These are phyloP conservation scores for Brachyopa scutellaris DNA, from an alignment of 2,888 invertebrate species.

Conservation along the genomic window DNA sequence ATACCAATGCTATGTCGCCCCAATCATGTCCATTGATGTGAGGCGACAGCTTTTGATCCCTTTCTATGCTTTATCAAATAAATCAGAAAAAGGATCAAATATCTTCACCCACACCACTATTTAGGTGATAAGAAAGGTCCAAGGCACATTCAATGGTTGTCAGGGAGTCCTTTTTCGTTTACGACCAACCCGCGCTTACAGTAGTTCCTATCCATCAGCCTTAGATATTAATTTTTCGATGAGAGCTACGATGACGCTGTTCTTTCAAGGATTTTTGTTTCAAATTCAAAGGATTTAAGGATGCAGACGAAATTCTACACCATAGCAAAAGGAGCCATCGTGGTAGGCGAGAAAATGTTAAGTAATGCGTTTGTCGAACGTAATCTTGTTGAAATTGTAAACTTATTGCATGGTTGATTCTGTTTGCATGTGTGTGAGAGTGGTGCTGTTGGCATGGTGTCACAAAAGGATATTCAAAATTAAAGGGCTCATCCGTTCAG, in stretches of 20 bases:
- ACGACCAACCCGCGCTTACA: neutral
- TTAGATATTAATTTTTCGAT: slow-evolving; percentile 9
- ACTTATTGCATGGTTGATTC: slow-evolving; percentile 71
- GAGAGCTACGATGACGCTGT: slow-evolving; percentile 10
- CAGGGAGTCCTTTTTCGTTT: slow-evolving; percentile 23
- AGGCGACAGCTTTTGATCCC: slow-evolving; percentile 56
- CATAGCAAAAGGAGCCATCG: neutral
- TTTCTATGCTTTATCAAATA: slow-evolving; percentile 53
- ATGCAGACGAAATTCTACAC: slow-evolving; percentile 66
- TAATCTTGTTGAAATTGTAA: slow-evolving; percentile 70
- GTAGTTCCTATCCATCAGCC: slow-evolving; percentile 31
- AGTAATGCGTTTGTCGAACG: slow-evolving; percentile 54
- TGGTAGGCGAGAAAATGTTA: slow-evolving; percentile 47
- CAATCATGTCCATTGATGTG: slow-evolving; percentile 45
- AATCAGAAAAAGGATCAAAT: slow-evolving; percentile 65
- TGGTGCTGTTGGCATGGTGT: neutral
- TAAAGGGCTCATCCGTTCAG: slow-evolving; percentile 50
- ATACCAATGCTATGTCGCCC: neutral
- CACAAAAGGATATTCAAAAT: slow-evolving; percentile 68
- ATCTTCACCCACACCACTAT: neutral
- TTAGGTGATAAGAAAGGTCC: slow-evolving; percentile 39
- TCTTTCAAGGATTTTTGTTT: slow-evolving; percentile 56
- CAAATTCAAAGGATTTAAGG: slow-evolving; percentile 52
- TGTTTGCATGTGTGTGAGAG: slow-evolving; percentile 28
- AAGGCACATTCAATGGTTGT: slow-evolving; percentile 44